Evolutionary conservation across 2,888 invertebrate species (phyloP), one percentile per base, ranked within the genome.

Genomic region (Eurytoma californica): DNA sequence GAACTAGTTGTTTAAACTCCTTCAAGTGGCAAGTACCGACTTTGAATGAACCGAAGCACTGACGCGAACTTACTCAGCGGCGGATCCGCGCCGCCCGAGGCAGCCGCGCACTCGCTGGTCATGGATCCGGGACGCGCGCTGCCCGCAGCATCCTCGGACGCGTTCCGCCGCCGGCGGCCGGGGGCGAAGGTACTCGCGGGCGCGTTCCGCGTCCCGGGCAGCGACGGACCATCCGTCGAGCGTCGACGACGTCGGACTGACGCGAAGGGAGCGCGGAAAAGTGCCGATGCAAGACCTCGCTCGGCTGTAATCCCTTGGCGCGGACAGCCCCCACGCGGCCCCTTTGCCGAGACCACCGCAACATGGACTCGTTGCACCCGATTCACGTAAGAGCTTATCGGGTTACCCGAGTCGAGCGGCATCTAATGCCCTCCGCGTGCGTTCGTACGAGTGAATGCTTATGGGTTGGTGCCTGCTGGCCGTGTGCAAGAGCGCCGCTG

Each of bases 341-440:
- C 1, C 5, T n/a, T 14, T 18, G 14, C 14, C 28, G 24, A 39
- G 7, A 39, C 39, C 51, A 70, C 60, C 67, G 61, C 63, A 76
- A 39, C 53, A 4, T 14, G 28, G 18, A 39, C 53, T 3, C 18
- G 69, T 60, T 20, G 65, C 39, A 67, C 39, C 72, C 67, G 72
- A 66, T 75, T 75, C 67, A 67, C 72, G 72, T 68, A 79, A 79
- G 72, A 67, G n/a, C 53, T 60, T 74, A 67, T 79, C 75, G 72
- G 30, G 57, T 79, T 79, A 79, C 79, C 51, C 28, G 13, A 7
- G 24, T 16, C 66, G n/a, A 66, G n/a, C 53, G 39, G 39, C 39
- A 18, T 20, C 63, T 28, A 72, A 77, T 66, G 57, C 67, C 55
- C 28, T 47, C 14, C 30, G 20, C 12, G 13, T 55, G 7, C 12